Evolutionary conservation across 2,888 invertebrate species (phyloP), one percentile per base, ranked within the genome.

Genomic region (Opisthograptis luteolata): DNA sequence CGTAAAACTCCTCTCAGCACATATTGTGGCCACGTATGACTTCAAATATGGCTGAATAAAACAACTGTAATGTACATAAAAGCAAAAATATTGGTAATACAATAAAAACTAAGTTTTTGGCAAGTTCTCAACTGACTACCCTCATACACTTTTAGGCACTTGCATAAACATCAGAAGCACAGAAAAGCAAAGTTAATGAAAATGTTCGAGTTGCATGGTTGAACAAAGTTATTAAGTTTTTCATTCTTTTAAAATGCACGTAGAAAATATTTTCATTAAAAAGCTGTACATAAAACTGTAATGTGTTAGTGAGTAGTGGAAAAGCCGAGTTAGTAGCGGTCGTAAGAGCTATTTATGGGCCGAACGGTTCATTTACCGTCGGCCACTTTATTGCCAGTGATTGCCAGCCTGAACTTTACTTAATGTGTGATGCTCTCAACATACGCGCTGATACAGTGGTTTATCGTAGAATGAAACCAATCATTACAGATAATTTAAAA

Each of bases 281-380:
- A n/a, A n/a, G n/a, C n/a, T n/a, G n/a, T n/a, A n/a, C n/a, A n/a
- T n/a, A n/a, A n/a, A n/a, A n/a, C n/a, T 24, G 13, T 14, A 34
- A 50, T 13, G 60, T 44, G 45, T 60, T 47, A 60, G 68, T 59
- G 58, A 64, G 67, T 62, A 65, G 66, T 68, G 62, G 62, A 70
- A 65, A 67, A 75, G 70, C 69, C 41, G 55, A 60, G 70, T 67
- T 55, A 60, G 70, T 67, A 68, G 68, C 70, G 71, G 71, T 72
- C 76, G 79, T 79, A 79, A 80, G 75, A 71, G 72, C 74, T 84
- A 79, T 84, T 87, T 84, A 84, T 76, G 76, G 73, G 66, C 52
- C 60, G 61, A 68, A 77, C 77, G 80, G 80, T 76, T 82, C 79
- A 80, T 81, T 85, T 78, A 74, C 73, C 70, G 72, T 64, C 75